phyloP scores from a whole-genome alignment of 2,888 invertebrate genomes.

The Laothoe populi region DNA sequence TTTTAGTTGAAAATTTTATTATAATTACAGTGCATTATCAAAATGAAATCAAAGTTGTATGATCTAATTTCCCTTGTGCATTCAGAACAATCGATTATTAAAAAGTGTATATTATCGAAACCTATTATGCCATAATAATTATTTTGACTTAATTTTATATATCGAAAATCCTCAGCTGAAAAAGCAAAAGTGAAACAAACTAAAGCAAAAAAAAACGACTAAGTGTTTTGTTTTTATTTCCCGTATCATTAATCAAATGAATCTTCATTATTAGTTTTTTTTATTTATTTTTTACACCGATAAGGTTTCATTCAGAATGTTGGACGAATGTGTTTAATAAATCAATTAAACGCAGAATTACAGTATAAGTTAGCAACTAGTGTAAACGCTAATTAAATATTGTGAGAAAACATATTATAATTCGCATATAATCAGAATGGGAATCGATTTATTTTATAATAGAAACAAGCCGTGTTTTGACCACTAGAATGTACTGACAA shows the following conservation, averaged over 20 bases:
- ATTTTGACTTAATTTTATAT: no score
- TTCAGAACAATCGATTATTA: neutral
- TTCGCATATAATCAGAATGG: constrained; percentile 12
- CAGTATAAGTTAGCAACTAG: constrained; percentile 9
- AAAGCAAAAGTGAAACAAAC: no score
- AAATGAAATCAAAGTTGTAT: neutral
- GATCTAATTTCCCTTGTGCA: neutral
- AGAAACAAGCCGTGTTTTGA: neutral
- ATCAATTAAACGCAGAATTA: constrained; percentile 19
- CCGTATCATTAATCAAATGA: no score
- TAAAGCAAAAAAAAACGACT: no score
- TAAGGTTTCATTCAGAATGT: neutral
- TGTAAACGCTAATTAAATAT: constrained; percentile 15
- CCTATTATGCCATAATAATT: neutral
- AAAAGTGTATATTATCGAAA: neutral
- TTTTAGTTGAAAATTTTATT: neutral
- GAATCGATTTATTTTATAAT: constrained; percentile 20
- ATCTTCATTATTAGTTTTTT: no score
- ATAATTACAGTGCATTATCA: neutral
- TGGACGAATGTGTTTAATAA: neutral
- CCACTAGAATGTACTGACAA: neutral
- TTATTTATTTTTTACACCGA: neutral
- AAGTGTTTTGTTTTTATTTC: no score
- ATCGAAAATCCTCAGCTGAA: no score
- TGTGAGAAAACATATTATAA: constrained; percentile 12